Evolutionary conservation across 2,797 vertebrate genomes (phyloP), one percentile per base, ranked within the genome.

Genomic region (Tragopan temminckii): DNA sequence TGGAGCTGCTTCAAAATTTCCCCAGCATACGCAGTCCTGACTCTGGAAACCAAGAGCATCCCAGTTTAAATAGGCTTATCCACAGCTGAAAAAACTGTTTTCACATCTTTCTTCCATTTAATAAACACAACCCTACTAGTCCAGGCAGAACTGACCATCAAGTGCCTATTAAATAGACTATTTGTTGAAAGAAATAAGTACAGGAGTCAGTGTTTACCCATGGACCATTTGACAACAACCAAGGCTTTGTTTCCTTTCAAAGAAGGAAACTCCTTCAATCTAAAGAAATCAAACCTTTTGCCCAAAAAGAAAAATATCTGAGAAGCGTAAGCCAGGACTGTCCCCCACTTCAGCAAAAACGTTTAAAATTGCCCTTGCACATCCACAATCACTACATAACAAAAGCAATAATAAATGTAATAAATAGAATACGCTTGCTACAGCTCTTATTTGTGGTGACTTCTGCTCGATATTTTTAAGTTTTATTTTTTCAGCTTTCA

Each of bases 1-100:
- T 93, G 94, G 89, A 94, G 52, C 67, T 74, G 80, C 48, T 70
- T 94, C 94, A 70, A 3, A 4, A 70, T 79, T 93, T 70, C 85
- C 48, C 70, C 80, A 82, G 78, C 57, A 61, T 29, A 67, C 14
- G n/a, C 7, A 88, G 64, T 31, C 78, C 83, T 55, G 75, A 61
- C 61, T 74, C 9, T 5, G 36, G 80, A 81, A 94, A n/a, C 29
- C 71, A 63, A 86, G 79, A 77, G n/a, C 52, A 55, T 88, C 52
- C 46, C 36, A 21, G 33, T 74, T 79, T 31, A 72, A 72, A 69
- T 29, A 13, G 20, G 11, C 59, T 69, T 46, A 58, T 12, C 72
- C 77, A 29, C 23, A 43, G 59, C 45, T 58, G 8, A 72, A 68
- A 76, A 9, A 57, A 75, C 11, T 31, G 19, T 67, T 93, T 91